Evolutionary conservation across 92 coral and sea anemone genomes (phyloP).

Genomic region (Zoanthus sociatus): DNA sequence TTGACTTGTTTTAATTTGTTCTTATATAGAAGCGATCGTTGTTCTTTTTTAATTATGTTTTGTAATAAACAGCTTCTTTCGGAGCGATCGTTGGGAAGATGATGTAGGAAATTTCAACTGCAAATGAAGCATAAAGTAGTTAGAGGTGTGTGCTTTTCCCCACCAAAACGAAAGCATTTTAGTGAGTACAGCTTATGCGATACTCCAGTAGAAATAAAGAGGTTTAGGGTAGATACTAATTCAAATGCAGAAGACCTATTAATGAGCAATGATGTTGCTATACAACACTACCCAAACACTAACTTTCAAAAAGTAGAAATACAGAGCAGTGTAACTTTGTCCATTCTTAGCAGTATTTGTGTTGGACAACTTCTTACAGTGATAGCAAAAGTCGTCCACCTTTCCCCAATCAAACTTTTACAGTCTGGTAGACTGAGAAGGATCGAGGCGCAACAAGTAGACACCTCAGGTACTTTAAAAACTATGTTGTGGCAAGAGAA

Average conservation of each 20-base stretch:
- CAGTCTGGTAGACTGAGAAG: constrained; percentile 23
- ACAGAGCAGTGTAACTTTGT: constrained; percentile 40
- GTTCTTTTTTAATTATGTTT: no score
- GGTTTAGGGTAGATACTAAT: constrained; percentile 51
- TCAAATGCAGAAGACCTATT: constrained; percentile 60
- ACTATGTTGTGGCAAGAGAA: constrained; percentile 56
- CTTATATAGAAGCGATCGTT: no score
- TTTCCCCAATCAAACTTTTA: constrained; percentile 38
- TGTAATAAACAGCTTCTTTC: background rate
- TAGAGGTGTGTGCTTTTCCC: constrained; percentile 61
- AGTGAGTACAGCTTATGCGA: constrained; percentile 1
- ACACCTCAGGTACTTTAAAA: constrained; percentile 53
- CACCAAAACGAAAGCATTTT: constrained; percentile 58
- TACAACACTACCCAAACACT: background rate
- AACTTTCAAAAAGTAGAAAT: constrained; percentile 16
- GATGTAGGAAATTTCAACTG: constrained; percentile 2
- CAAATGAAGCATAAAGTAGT: constrained; percentile 55
- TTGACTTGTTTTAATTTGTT: constrained; percentile 13
- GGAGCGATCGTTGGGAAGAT: no score
- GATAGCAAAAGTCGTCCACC: constrained; percentile 47
- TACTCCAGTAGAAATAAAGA: constrained; percentile 59
- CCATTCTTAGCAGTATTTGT: constrained; percentile 33
- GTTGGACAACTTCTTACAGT: constrained; percentile 55
- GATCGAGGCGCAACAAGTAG: constrained; percentile 43
- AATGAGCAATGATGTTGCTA: constrained; percentile 54